These are phyloP conservation scores for Temnothorax rugatulus DNA, from an alignment of 2,888 invertebrate species.

Conservation along the genomic window DNA sequence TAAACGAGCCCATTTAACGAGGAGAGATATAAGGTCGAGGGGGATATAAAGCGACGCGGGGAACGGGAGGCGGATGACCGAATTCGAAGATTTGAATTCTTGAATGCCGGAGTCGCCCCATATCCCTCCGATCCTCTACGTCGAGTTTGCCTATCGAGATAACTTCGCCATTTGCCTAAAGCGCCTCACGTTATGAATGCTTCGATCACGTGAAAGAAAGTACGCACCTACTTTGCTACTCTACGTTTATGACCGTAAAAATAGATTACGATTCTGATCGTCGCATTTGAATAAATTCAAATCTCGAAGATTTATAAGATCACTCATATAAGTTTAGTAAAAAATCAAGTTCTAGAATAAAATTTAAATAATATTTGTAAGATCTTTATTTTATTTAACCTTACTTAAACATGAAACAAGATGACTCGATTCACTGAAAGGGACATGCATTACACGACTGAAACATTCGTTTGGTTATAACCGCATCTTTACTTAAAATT, in stretches of 20 bases:
- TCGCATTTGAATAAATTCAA: slow-evolving; percentile 32
- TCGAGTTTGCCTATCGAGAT: slow-evolving; percentile 38
- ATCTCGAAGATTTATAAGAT: slow-evolving; percentile 13
- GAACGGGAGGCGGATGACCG: slow-evolving; percentile 25
- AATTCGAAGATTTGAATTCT: slow-evolving; percentile 75
- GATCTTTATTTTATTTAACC: too few relatives aligned
- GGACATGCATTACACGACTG: too few relatives aligned
- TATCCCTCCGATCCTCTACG: slow-evolving; percentile 23
- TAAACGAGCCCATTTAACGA: slow-evolving; percentile 75
- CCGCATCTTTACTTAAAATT: too few relatives aligned
- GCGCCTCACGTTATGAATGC: slow-evolving; percentile 37
- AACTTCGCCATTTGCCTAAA: slow-evolving; percentile 54
- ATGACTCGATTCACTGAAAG: too few relatives aligned
- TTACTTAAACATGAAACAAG: too few relatives aligned
- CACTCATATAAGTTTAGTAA: not conserved
- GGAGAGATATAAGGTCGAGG: slow-evolving; percentile 53
- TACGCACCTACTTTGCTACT: slow-evolving; percentile 12
- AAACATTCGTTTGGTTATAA: too few relatives aligned
- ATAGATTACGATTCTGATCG: slow-evolving; percentile 3
- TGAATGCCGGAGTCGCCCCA: slow-evolving; percentile 54
- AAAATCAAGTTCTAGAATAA: not conserved
- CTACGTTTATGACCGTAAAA: not conserved
- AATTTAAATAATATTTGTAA: not conserved
- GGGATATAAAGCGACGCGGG: slow-evolving; percentile 62
- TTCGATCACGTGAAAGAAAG: slow-evolving; percentile 43